These are phyloP conservation scores for Leptinotarsa tumamoca DNA, from an alignment of 2,888 invertebrate species.

Conservation along the genomic window DNA sequence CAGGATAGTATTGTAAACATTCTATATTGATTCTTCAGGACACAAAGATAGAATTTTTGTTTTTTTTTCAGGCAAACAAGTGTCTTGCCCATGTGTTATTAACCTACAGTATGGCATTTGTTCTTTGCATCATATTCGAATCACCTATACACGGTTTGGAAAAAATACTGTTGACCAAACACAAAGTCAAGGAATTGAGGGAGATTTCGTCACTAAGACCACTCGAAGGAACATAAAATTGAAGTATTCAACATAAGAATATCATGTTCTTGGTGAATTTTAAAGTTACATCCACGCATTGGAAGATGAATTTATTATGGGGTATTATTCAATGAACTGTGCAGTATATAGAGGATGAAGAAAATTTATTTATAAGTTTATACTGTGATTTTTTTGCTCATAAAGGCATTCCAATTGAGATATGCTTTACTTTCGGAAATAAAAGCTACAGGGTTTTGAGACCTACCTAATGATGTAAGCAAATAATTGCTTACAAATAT, in stretches of 20 bases:
- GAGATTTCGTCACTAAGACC: slow-evolving; percentile 12
- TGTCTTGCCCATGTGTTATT: slow-evolving; percentile 72
- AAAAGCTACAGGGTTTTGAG: too few relatives aligned
- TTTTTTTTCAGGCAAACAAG: slow-evolving; percentile 69
- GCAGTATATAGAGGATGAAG: too few relatives aligned
- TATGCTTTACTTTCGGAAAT: too few relatives aligned
- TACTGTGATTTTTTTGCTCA: too few relatives aligned
- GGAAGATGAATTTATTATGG: not conserved
- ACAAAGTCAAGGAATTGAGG: slow-evolving; percentile 30
- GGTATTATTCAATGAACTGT: too few relatives aligned
- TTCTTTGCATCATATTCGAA: slow-evolving; percentile 77
- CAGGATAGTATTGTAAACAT: too few relatives aligned
- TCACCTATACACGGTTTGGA: slow-evolving; percentile 80
- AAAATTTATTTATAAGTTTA: too few relatives aligned
- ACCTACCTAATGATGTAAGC: too few relatives aligned
- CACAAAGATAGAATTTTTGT: slow-evolving; percentile 23
- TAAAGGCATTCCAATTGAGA: too few relatives aligned
- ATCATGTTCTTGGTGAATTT: not conserved
- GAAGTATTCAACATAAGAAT: not conserved
- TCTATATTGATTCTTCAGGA: too few relatives aligned
- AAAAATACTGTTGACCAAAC: slow-evolving; percentile 72
- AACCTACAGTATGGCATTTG: slow-evolving; percentile 73
- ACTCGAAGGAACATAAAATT: slow-evolving; percentile 12
- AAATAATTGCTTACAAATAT: too few relatives aligned
- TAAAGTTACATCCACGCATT: not conserved